Evolutionary conservation across 2,888 invertebrate species (phyloP), one percentile per base, ranked within the genome.

Genomic region (Callyntrura sp.): DNA sequence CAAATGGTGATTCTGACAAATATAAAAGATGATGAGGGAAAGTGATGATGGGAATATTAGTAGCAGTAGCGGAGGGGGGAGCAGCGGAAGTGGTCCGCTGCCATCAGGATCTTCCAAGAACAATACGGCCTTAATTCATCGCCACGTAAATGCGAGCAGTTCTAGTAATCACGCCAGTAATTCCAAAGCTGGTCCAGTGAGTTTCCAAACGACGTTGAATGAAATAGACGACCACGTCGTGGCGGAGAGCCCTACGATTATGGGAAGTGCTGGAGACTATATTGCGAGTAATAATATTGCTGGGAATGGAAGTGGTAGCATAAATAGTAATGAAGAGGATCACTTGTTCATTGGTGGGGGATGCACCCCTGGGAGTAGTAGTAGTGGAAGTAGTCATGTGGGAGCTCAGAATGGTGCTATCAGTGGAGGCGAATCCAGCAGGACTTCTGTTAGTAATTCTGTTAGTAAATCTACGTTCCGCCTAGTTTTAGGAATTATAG

Each of bases 401-500:
- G 60, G 76, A 11, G 51, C 43, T 68, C 88, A 82, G 51, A 83
- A 81, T 85, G 90, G 91, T 51, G 85, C 60, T 73, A 28, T 82
- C 0, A 20, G n/a, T 48, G 73, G 90, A 65, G 90, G 90, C 5
- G 87, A 82, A 70, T 68, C 91, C 48, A 81, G 88, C 55, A 51
- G 85, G 48, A 55, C 45, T n/a, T n/a, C n/a, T n/a, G n/a, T n/a
- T 57, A 81, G 48, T 85, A 79, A 57, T 65, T 17, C 88, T 17
- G 65, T 73, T 55, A 86, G 87, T 20, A 91, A 87, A 45, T 87
- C 92, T 5, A 91, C 96, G 86, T 96, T 97, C 95, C 96, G 96
- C 94, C 96, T 98, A 93, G 95, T 97, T 91, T 95, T 98, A 94
- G 99, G 99, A 94, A 95, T 98, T 93, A 96, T 98, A 94, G 96